phyloP scores from a whole-genome alignment of 2,888 invertebrate species.

The Odontocolon sp. region DNA sequence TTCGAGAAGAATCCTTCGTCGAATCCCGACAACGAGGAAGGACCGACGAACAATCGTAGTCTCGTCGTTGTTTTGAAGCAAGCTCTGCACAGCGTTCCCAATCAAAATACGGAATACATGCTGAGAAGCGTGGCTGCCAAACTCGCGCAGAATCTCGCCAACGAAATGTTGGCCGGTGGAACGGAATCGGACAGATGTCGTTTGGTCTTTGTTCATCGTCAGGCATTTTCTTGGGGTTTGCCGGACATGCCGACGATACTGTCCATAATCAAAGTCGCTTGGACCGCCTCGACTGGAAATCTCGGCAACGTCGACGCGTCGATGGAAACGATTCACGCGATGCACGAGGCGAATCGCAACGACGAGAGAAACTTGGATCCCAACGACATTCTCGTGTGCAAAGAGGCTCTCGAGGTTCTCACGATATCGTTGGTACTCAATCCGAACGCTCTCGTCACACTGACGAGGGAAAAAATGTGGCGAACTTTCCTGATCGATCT shows the following conservation, averaged over 20 bases:
- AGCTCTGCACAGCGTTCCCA: constrained; percentile 92
- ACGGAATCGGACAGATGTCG: constrained; percentile 82
- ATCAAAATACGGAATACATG: constrained; percentile 91
- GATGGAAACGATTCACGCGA: constrained; percentile 85
- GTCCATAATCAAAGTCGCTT: constrained; percentile 89
- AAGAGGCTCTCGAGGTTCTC: constrained; percentile 95
- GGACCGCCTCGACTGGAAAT: constrained; percentile 89
- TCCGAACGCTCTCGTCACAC: constrained; percentile 91
- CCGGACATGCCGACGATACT: constrained; percentile 89
- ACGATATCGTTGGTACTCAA: constrained; percentile 95
- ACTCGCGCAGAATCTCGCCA: constrained; percentile 90
- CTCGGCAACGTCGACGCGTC: constrained; percentile 84
- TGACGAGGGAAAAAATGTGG: constrained; percentile 92
- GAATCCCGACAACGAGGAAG: constrained; percentile 81
- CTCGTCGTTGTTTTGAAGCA: constrained; percentile 86
- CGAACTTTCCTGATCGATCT: constrained; percentile 94
- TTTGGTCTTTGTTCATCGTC: constrained; percentile 80
- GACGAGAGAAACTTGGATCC: constrained; percentile 84
- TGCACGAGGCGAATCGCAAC: constrained; percentile 84
- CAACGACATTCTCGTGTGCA: constrained; percentile 89
- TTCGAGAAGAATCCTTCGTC: constrained; percentile 80
- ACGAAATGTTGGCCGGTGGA: constrained; percentile 84
- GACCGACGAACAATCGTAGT: constrained; percentile 76
- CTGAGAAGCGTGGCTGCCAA: constrained; percentile 92
- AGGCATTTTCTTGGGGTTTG: constrained; percentile 86